A percentile compares a stretch with the other conserved stretches of the same genome.
phyloP scores from a whole-genome alignment of 2,888 invertebrate species.

The Caenorhabditis sp. region DNA sequence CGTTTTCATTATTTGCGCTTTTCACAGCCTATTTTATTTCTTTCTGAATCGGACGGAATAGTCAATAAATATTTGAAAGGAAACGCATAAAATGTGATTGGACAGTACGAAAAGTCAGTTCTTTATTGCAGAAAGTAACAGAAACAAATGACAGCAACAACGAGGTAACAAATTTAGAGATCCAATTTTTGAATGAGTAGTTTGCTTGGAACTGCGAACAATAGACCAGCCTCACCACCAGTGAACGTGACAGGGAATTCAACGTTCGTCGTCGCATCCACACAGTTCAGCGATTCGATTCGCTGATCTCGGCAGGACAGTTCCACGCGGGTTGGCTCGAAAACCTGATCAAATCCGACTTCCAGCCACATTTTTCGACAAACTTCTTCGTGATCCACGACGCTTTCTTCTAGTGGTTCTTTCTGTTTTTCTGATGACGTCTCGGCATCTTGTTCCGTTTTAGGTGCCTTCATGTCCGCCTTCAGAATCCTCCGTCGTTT shows the following conservation, averaged over 20 bases:
- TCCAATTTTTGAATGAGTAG: constrained; percentile 28
- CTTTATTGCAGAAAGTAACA: constrained; percentile 1
- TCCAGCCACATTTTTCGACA: constrained; percentile 69
- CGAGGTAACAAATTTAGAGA: constrained; percentile 9
- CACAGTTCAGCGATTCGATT: constrained; percentile 59
- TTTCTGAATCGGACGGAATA: not conserved
- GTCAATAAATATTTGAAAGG: not conserved
- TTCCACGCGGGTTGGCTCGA: constrained; percentile 42
- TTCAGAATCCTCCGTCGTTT: constrained; percentile 22
- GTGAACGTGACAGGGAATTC: constrained; percentile 48
- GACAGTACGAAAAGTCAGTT: not conserved
- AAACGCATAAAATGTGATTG: not conserved
- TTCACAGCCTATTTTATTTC: not conserved
- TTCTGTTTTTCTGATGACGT: constrained; percentile 1
- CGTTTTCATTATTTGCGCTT: constrained; percentile 11
- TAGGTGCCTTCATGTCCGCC: not conserved
- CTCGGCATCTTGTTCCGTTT: constrained; percentile 22
- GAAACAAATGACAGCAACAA: not conserved
- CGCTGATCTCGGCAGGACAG: constrained; percentile 53
- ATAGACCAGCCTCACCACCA: constrained; percentile 69
- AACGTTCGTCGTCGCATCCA: constrained; percentile 24
- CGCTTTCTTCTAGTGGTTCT: constrained; percentile 41
- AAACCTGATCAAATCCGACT: constrained; percentile 37
- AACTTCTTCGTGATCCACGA: constrained; percentile 44
- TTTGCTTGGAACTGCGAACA: constrained; percentile 53